A percentile compares a stretch with the other conserved stretches of the same genome.
Conservation (phyloP, 2,113 vertebrate genomes). For the Apistogramma diplotaenia region DNA sequence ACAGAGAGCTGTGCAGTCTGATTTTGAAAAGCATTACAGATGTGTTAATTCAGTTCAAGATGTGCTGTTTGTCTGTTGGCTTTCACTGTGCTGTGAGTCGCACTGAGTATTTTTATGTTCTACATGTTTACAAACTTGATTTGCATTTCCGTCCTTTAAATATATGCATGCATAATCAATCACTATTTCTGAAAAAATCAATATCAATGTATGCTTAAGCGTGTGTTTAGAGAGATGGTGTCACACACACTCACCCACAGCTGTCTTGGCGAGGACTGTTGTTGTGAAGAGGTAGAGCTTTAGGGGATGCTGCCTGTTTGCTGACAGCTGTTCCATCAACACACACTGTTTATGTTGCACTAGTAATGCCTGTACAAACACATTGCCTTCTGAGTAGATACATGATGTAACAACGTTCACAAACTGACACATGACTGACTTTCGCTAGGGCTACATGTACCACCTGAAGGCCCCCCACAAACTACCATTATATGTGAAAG, state of each 20-base stretch:
- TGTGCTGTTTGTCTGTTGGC: neutral
- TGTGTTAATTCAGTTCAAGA: neutral
- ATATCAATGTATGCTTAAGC: neutral
- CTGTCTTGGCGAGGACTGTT: neutral
- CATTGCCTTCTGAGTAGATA: neutral
- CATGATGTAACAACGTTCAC: neutral
- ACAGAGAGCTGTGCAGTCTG: neutral
- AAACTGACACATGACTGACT: neutral
- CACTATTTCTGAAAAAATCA: neutral
- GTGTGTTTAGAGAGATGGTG: neutral
- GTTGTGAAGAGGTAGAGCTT: neutral
- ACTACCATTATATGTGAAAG: neutral
- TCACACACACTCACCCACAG: neutral
- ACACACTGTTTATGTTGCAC: constrained; percentile 7
- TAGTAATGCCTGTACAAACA: constrained; percentile 22
- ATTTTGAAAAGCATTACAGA: neutral
- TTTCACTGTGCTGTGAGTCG: neutral
- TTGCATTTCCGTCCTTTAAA: neutral
- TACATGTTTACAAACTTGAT: neutral
- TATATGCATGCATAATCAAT: neutral
- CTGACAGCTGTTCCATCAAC: neutral
- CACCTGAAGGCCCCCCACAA: neutral
- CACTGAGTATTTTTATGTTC: neutral
- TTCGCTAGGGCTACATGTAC: neutral
- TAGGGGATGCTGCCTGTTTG: constrained; percentile 14